A percentile compares a stretch with the other conserved stretches of the same genome.
These are phyloP conservation scores for Leptinotarsa lineolata DNA, from an alignment of 1,140 invertebrate species.

Conservation along the genomic window DNA sequence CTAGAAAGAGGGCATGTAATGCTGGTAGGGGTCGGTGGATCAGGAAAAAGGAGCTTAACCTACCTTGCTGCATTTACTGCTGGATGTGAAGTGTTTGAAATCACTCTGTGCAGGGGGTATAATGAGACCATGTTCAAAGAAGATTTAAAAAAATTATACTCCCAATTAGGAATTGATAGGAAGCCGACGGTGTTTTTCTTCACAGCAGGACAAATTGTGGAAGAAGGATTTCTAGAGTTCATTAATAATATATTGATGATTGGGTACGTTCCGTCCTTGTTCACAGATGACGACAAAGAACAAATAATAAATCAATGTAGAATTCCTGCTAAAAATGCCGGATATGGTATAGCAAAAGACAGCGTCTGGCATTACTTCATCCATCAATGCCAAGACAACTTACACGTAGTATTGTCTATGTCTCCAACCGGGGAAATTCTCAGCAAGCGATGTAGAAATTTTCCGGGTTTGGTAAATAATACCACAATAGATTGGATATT, in stretches of 20 bases:
- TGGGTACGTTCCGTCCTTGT: slow-evolving; percentile 80
- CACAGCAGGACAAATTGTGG: slow-evolving; percentile 76
- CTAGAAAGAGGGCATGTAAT: slow-evolving; percentile 84
- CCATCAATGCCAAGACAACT: slow-evolving; percentile 74
- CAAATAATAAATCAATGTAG: slow-evolving; percentile 70
- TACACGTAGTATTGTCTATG: slow-evolving; percentile 90
- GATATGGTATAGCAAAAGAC: slow-evolving; percentile 72
- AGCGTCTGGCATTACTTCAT: slow-evolving; percentile 85
- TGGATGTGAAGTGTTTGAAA: slow-evolving; percentile 80
- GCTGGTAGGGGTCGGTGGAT: slow-evolving; percentile 83
- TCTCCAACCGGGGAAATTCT: slow-evolving; percentile 82
- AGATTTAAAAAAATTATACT: slow-evolving; percentile 81
- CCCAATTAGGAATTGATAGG: slow-evolving; percentile 74
- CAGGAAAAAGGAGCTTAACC: slow-evolving; percentile 79
- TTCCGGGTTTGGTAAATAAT: slow-evolving; percentile 91
- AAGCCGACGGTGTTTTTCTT: slow-evolving; percentile 84
- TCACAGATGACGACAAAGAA: slow-evolving; percentile 86
- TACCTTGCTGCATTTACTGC: slow-evolving; percentile 76
- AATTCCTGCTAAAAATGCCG: slow-evolving; percentile 69
- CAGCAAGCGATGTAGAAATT: slow-evolving; percentile 81
- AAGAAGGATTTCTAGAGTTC: slow-evolving; percentile 83
- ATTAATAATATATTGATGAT: slow-evolving; percentile 90
- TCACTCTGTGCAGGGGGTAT: slow-evolving; percentile 80
- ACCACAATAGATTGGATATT: slow-evolving; percentile 94
- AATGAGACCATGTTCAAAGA: slow-evolving; percentile 81